Evolutionary conservation across 2,113 vertebrate genomes (phyloP).

Genomic region (Varanus salvator): DNA sequence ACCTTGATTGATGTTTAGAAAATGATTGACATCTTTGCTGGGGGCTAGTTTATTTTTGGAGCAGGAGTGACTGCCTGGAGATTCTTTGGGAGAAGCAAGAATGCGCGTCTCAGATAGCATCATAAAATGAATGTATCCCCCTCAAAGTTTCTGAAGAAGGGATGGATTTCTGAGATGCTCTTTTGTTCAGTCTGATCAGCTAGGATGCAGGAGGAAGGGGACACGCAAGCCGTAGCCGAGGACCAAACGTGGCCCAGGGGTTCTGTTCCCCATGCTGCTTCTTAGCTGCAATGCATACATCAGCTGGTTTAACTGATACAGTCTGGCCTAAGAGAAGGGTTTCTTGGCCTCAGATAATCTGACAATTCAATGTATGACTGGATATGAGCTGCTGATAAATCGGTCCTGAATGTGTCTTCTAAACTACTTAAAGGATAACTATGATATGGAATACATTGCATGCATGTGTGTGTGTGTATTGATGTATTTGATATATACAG

Average conservation of each 20-base stretch:
- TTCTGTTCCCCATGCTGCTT: too few species aligned
- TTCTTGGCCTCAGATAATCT: background rate
- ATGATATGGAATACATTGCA: background rate
- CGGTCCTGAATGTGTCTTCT: background rate
- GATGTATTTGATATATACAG: background rate
- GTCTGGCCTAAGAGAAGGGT: background rate
- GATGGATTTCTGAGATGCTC: background rate
- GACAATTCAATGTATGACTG: background rate
- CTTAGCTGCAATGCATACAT: background rate
- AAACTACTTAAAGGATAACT: background rate
- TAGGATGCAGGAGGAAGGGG: too few species aligned
- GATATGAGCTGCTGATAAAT: background rate
- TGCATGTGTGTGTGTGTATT: too few species aligned
- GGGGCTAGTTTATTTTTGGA: conserved; percentile 54
- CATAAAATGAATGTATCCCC: conserved; percentile 22
- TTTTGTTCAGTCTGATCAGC: too few species aligned
- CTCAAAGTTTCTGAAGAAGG: background rate
- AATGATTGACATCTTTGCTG: conserved; percentile 11
- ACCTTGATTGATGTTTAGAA: conserved; percentile 37
- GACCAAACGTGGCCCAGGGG: too few species aligned
- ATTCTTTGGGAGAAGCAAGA: conserved; percentile 7
- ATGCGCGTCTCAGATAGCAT: background rate
- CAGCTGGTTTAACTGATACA: background rate
- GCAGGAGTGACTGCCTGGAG: conserved; percentile 50
- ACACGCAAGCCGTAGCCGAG: too few species aligned